Conservation (phyloP, 2,113 vertebrate species). For the Cryptoleucopteryx plumbea region DNA sequence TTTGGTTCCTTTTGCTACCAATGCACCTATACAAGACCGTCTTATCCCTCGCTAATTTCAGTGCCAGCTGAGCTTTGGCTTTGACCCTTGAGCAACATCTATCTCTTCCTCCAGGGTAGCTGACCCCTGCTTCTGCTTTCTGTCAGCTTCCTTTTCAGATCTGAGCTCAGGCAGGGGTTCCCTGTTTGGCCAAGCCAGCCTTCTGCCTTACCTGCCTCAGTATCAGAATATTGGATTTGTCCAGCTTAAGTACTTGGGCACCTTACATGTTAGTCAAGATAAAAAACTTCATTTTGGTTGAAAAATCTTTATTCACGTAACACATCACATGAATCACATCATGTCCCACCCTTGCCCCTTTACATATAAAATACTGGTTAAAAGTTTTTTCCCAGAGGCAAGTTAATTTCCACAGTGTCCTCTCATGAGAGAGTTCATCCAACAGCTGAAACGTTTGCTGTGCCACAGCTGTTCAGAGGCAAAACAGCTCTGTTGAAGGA, state of each 20-base stretch:
- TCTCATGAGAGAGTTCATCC: background rate
- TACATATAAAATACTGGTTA: background rate
- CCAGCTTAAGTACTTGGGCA: background rate
- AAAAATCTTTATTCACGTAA: constrained; percentile 16
- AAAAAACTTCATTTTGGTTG: background rate
- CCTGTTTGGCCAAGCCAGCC: fast-evolving
- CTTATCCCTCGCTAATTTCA: background rate
- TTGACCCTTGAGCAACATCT: background rate
- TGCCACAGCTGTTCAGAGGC: background rate
- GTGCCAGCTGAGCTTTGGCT: background rate
- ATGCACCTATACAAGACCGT: too few relatives aligned
- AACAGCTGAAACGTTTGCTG: background rate
- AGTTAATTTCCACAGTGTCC: background rate
- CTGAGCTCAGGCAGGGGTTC: background rate
- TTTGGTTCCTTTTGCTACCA: background rate
- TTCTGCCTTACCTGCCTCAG: background rate
- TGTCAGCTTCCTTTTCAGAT: background rate
- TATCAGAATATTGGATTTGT: background rate
- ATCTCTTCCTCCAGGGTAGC: fast-evolving
- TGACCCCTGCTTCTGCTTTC: background rate
- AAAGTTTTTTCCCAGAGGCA: background rate
- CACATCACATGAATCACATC: background rate
- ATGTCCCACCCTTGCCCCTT: background rate
- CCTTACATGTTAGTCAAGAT: background rate
- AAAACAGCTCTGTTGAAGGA: background rate